Percentiles rank a stretch among this genome's conserved stretches.
Conservation (phyloP, 2,888 invertebrate species). For the Gandaritis pyraliata region DNA sequence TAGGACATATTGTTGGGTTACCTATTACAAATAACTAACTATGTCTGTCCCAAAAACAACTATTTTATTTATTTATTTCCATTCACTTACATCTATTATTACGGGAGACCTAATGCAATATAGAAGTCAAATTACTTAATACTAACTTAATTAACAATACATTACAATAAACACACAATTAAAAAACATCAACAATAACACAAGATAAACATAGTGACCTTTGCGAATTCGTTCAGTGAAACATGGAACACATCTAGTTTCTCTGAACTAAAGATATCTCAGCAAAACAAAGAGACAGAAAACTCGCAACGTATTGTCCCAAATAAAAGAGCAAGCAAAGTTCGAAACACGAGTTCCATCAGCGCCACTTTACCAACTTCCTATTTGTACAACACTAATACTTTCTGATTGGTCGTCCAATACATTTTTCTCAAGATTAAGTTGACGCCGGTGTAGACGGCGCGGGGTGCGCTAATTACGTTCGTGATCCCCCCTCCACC, state of each 20-base stretch:
- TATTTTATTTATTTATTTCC: too few relatives aligned
- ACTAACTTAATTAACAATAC: too few relatives aligned
- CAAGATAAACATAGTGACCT: too few relatives aligned
- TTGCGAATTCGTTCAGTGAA: too few relatives aligned
- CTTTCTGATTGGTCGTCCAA: slow-evolving; percentile 56
- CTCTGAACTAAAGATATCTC: slow-evolving; percentile 2
- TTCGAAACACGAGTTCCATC: slow-evolving; percentile 43
- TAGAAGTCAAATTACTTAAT: too few relatives aligned
- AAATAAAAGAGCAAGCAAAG: slow-evolving; percentile 37
- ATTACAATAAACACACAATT: too few relatives aligned
- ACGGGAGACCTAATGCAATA: too few relatives aligned
- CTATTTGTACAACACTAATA: slow-evolving; percentile 52
- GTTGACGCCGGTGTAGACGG: slow-evolving; percentile 61
- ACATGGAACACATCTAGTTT: too few relatives aligned
- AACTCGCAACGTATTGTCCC: slow-evolving; percentile 20
- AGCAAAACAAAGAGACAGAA: slow-evolving; percentile 25
- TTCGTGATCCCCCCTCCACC: slow-evolving; percentile 66
- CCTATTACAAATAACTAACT: too few relatives aligned
- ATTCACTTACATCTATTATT: too few relatives aligned
- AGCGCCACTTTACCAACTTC: slow-evolving; percentile 42
- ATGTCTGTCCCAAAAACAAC: background rate
- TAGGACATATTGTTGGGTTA: too few relatives aligned
- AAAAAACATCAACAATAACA: too few relatives aligned
- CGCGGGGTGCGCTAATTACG: slow-evolving; percentile 75
- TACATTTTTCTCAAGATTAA: slow-evolving; percentile 62